These are phyloP conservation scores for Hetaerina titia DNA, from an alignment of 2,888 invertebrate genomes.

Conservation along the genomic window DNA sequence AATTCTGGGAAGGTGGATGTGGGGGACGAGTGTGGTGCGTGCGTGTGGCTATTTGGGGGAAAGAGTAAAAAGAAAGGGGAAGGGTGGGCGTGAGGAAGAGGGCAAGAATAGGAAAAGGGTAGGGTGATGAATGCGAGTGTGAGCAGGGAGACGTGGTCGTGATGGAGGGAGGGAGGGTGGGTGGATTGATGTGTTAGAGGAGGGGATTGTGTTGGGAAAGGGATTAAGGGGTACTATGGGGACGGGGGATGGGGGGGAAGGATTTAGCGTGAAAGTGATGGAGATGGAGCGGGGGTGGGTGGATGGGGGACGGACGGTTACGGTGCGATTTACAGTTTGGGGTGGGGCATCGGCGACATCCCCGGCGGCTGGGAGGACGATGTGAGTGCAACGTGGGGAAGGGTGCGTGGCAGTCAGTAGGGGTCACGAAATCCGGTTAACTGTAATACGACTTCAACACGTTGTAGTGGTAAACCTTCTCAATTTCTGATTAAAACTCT, in stretches of 20 bases:
- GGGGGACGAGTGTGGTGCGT: neutral
- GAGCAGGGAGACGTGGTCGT: neutral
- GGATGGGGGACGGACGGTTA: neutral
- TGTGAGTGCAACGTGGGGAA: neutral
- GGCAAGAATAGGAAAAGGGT: neutral
- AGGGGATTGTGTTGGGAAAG: conserved; percentile 1
- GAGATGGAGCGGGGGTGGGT: neutral
- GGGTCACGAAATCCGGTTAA: no score
- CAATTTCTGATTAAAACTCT: no score
- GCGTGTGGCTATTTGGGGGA: neutral
- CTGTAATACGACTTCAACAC: no score
- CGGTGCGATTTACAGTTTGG: neutral
- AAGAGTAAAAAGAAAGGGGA: neutral
- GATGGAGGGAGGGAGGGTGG: neutral
- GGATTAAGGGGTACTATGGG: neutral
- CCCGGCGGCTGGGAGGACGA: neutral
- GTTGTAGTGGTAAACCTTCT: no score
- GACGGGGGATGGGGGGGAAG: neutral
- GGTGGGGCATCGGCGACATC: neutral
- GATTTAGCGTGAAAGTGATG: neutral
- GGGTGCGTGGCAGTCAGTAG: neutral
- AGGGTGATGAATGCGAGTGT: neutral
- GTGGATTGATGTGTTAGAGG: neutral
- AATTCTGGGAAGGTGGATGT: neutral
- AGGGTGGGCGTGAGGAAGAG: neutral